Evolutionary conservation across 2,113 vertebrate species (phyloP), one percentile per base, ranked within the genome.

Genomic region (Pachycephala philippinensis): DNA sequence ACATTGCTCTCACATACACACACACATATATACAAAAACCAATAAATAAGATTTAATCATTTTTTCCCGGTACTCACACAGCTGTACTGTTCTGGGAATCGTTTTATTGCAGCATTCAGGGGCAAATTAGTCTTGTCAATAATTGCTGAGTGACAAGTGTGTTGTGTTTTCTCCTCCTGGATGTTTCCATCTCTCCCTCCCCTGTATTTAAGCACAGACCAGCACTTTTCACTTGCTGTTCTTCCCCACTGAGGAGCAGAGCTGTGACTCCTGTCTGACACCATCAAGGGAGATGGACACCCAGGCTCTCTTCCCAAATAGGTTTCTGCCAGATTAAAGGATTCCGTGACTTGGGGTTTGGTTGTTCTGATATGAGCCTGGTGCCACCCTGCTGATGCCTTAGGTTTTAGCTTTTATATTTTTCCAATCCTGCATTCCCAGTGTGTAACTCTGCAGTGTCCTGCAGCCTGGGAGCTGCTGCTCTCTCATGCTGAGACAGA

Each of bases 111-210:
- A 94, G 82, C 84, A 88, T 82, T 96, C 95, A 95, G 84, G 84
- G 96, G 87, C 85, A 80, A 90, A 97, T 97, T 95, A 97, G 92
- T 91, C 93, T 94, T 92, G 96, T 97, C 95, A 96, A 66, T 95
- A 97, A 94, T 71, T 78, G 86, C 83, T 87, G 92, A 93, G 65
- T 68, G 84, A 93, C 56, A 57, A 86, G 63, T 16, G 26, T 31
- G 68, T 23, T 15, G 79, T 64, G 78, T 17, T 40, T 45, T 80
- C 30, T 94, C 61, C 65, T 71, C 68, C 79, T 63, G 65, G 53
- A 12, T 83, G 66, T 30, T 76, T 75, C 66, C 79, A 83, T 83
- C 83, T 85, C 53, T 82, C 52, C 31, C 11, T 92, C 33, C 57
- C 31, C 37, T 71, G 28, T 33, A 15, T 59, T 85, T 66, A 53